Percentiles rank a stretch among this genome's conserved stretches.
phyloP scores from a whole-genome alignment of 35 echinoderm and acorn worm species.

The Chiridota heheva region DNA sequence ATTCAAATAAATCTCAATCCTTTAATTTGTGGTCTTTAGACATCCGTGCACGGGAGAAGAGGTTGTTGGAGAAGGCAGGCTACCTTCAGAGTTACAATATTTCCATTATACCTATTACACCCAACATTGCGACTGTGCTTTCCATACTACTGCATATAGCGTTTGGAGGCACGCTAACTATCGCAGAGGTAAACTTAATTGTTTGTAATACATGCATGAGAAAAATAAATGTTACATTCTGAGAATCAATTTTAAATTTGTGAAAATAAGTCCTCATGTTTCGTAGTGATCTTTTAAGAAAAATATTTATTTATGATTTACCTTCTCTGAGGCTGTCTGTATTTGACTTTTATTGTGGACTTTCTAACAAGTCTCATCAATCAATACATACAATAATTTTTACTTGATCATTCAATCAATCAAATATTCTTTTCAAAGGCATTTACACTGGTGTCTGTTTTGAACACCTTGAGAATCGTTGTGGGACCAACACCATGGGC shows the following conservation, averaged over 20 bases:
- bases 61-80: constrained; percentile 47
- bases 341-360: background rate
- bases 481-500: constrained; percentile 74
- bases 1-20: too few relatives aligned
- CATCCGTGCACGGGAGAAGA: constrained; percentile 43
- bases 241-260: too few relatives aligned
- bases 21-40: constrained; percentile 3
- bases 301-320: background rate
- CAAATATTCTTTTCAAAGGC: constrained; percentile 27
- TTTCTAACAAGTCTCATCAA: background rate
- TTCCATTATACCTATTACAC: constrained; percentile 67
- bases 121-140: constrained; percentile 79
- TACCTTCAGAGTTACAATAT: constrained; percentile 77
- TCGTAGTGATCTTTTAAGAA: too few relatives aligned
- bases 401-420: background rate
- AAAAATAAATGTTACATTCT: too few relatives aligned
- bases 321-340: background rate
- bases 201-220: too few relatives aligned
- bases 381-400: too few relatives aligned
- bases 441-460: constrained; percentile 74
- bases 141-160: constrained; percentile 64
- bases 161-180: constrained; percentile 38
- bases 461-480: constrained; percentile 63
- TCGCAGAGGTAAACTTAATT: constrained; percentile 52
- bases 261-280: too few relatives aligned